A percentile compares a stretch with the other conserved stretches of the same genome.
phyloP scores from a whole-genome alignment of 2,888 invertebrate genomes.

The Rhamphomyia laevipes region DNA sequence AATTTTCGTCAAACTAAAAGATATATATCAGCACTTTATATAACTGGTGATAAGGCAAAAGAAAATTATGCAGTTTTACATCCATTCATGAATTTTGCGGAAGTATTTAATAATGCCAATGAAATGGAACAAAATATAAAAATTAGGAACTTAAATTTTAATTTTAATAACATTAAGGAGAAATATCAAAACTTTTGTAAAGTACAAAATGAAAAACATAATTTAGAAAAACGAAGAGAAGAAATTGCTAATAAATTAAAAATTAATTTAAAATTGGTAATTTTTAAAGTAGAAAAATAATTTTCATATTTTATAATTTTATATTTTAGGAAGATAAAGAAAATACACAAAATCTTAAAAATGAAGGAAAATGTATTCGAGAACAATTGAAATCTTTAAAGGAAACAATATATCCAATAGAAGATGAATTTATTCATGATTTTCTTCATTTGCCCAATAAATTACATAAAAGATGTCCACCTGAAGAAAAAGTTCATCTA shows the following conservation, averaged over 20 bases:
- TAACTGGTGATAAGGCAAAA: constrained; percentile 57
- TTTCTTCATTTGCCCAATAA: constrained; percentile 58
- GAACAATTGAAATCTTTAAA: constrained; percentile 53
- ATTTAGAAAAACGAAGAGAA: constrained; percentile 42
- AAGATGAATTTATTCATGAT: constrained; percentile 53
- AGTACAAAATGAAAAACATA: constrained; percentile 40
- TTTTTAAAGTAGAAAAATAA: constrained; percentile 1
- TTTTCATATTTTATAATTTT: not conserved
- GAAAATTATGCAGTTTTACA: constrained; percentile 54
- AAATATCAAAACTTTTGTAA: constrained; percentile 51
- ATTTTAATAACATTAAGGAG: constrained; percentile 44
- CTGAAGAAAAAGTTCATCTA: constrained; percentile 19
- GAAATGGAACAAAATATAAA: constrained; percentile 44
- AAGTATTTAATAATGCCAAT: constrained; percentile 41
- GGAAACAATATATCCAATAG: constrained; percentile 54
- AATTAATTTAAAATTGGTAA: not conserved
- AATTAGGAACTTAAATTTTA: constrained; percentile 42
- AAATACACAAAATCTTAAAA: constrained; percentile 41
- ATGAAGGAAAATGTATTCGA: constrained; percentile 44
- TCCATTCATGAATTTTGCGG: constrained; percentile 55
- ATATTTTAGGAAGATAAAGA: constrained; percentile 16
- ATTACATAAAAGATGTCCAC: constrained; percentile 52
- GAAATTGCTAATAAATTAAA: constrained; percentile 42
- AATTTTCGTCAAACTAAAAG: not conserved
- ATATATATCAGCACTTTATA: constrained; percentile 34